Conservation (phyloP, 2,797 vertebrate genomes). For the Eulemur mongoz region DNA sequence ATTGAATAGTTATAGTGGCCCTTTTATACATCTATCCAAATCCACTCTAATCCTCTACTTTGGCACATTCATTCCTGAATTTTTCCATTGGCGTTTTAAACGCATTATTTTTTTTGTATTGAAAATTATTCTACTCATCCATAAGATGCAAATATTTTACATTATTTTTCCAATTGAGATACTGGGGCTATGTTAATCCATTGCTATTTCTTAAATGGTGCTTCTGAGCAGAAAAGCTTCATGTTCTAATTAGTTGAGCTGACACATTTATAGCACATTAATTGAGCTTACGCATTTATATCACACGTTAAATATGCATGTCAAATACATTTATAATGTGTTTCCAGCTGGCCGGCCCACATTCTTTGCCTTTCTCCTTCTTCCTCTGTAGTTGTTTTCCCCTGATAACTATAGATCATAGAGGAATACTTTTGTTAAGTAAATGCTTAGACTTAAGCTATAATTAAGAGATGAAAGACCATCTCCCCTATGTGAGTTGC, state of each 20-base stretch:
- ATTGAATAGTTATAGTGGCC: conserved; percentile 24
- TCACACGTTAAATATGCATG: conserved; percentile 28
- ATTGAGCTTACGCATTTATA: conserved; percentile 44
- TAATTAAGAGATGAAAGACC: not conserved
- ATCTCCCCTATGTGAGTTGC: not conserved
- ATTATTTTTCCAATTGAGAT: conserved; percentile 36
- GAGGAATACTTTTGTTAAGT: not conserved
- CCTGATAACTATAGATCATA: not conserved
- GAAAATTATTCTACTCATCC: conserved; percentile 49
- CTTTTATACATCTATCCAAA: conserved; percentile 42
- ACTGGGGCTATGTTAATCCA: not conserved
- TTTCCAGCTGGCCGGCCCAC: conserved; percentile 15
- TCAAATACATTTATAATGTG: conserved; percentile 49
- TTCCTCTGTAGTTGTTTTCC: conserved; percentile 8
- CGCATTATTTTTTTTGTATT: conserved; percentile 51
- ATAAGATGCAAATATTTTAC: conserved; percentile 55
- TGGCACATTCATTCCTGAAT: not conserved
- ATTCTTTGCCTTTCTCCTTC: conserved; percentile 18
- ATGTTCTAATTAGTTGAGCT: conserved; percentile 53
- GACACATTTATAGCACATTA: conserved; percentile 60
- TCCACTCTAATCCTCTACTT: not conserved
- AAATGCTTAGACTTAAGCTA: not conserved
- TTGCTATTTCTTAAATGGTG: conserved; percentile 45
- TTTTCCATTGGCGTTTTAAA: conserved; percentile 55
- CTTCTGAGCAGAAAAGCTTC: conserved; percentile 43